A percentile compares a stretch with the other conserved stretches of the same genome.
These are phyloP conservation scores for Mobula hypostoma DNA, from an alignment of 2,113 vertebrate species.

Conservation along the genomic window DNA sequence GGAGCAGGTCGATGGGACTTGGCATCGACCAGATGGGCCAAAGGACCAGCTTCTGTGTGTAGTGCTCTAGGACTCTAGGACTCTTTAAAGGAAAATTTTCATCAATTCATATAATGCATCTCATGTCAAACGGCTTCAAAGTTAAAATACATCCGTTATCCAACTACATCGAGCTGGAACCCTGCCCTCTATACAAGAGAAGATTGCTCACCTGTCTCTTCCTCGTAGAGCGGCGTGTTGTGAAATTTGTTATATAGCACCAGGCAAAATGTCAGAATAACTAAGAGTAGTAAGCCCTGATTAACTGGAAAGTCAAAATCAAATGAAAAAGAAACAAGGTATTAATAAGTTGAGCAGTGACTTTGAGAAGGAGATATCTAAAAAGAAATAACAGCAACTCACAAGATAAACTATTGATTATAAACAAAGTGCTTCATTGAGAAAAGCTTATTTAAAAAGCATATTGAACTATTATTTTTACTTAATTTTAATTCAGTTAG, in stretches of 20 bases:
- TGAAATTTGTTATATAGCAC: conserved; percentile 76
- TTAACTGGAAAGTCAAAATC: conserved; percentile 63
- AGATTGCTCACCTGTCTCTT: conserved; percentile 54
- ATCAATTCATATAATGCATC: neutral
- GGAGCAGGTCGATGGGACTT: too few species aligned
- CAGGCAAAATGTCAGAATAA: conserved; percentile 69
- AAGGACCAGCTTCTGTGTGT: too few species aligned
- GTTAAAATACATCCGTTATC: neutral
- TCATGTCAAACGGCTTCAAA: neutral
- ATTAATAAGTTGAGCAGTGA: neutral
- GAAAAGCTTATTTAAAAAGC: too few species aligned
- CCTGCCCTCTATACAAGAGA: neutral
- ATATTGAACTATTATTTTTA: too few species aligned
- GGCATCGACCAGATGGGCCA: too few species aligned
- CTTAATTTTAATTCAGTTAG: neutral
- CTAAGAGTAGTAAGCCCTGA: conserved; percentile 69
- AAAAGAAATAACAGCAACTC: neutral
- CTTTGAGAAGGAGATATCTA: neutral
- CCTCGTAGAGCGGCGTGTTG: conserved; percentile 49
- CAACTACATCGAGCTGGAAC: neutral
- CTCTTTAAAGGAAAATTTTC: neutral
- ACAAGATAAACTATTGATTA: neutral
- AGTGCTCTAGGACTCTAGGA: too few species aligned
- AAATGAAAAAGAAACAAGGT: neutral
- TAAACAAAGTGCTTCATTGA: neutral